Evolutionary conservation across 2,888 invertebrate genomes (phyloP).

Genomic region (Ochropleura leucogaster): DNA sequence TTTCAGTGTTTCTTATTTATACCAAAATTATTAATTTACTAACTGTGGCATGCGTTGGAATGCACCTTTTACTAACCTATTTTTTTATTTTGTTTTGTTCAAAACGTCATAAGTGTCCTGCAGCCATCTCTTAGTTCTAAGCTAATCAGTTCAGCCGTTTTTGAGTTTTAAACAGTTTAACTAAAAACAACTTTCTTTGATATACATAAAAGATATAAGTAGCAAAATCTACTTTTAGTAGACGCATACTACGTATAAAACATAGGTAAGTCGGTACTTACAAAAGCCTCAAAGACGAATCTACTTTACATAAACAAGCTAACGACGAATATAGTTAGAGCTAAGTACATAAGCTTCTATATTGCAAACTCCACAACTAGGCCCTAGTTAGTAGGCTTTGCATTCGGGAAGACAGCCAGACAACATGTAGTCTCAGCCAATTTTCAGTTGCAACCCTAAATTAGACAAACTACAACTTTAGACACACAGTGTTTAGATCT

Average conservation of each 20-base stretch:
- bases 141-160: too few species aligned
- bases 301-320: constrained; percentile 1
- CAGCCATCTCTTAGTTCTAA: too few species aligned
- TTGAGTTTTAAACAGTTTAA: too few species aligned
- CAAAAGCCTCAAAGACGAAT: constrained; percentile 16
- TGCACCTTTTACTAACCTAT: too few species aligned
- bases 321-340: not conserved
- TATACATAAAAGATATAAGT: too few species aligned
- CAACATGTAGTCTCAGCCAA: constrained; percentile 55
- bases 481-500: constrained; percentile 47
- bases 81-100: too few species aligned
- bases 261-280: not conserved
- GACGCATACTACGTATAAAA: not conserved
- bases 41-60: too few species aligned
- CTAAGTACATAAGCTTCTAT: constrained; percentile 27
- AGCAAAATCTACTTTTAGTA: too few species aligned
- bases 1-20: too few species aligned
- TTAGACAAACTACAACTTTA: constrained; percentile 60
- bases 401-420: constrained; percentile 54
- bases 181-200: too few species aligned
- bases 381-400: constrained; percentile 44
- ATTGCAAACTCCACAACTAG: constrained; percentile 36
- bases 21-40: too few species aligned
- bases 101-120: too few species aligned
- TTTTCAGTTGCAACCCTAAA: constrained; percentile 60